These are phyloP conservation scores for Centroberyx gerrardi DNA, from an alignment of 2,797 vertebrate genomes.

Conservation along the genomic window DNA sequence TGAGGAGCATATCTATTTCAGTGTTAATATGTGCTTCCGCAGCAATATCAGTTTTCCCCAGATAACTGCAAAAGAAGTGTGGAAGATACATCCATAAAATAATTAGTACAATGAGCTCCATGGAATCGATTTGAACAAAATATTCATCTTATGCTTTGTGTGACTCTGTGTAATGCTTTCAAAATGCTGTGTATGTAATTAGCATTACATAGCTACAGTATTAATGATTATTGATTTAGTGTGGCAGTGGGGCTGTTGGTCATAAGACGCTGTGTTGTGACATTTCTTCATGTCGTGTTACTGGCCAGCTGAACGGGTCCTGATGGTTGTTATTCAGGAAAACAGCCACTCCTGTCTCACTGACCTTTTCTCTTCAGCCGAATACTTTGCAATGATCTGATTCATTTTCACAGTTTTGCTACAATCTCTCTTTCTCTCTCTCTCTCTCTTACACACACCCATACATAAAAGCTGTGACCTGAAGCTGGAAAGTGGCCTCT, in stretches of 20 bases:
- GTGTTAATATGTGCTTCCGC: conserved; percentile 51
- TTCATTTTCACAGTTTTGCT: neutral
- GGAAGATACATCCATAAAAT: conserved; percentile 39
- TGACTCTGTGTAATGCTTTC: conserved; percentile 48
- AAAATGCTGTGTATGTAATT: conserved; percentile 58
- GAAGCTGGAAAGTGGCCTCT: conserved; percentile 63
- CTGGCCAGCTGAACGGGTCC: conserved; percentile 35
- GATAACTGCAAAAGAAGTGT: conserved; percentile 58
- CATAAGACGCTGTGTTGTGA: conserved; percentile 64
- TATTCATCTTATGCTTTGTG: conserved; percentile 45
- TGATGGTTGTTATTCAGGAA: conserved; percentile 30
- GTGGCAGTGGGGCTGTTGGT: conserved; percentile 52
- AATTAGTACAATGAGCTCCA: conserved; percentile 30
- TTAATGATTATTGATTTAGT: conserved; percentile 71
- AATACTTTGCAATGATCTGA: conserved; percentile 13
- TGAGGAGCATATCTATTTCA: conserved; percentile 49
- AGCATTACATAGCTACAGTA: conserved; percentile 58
- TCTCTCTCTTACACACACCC: neutral
- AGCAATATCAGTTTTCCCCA: conserved; percentile 62
- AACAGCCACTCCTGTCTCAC: neutral
- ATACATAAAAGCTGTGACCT: conserved; percentile 40
- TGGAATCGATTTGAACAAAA: conserved; percentile 60
- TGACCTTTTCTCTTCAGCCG: conserved; percentile 25
- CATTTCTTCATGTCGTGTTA: conserved; percentile 41
- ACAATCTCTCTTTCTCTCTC: neutral